Conservation (phyloP, 2,888 invertebrate genomes). For the Phortica magna region DNA sequence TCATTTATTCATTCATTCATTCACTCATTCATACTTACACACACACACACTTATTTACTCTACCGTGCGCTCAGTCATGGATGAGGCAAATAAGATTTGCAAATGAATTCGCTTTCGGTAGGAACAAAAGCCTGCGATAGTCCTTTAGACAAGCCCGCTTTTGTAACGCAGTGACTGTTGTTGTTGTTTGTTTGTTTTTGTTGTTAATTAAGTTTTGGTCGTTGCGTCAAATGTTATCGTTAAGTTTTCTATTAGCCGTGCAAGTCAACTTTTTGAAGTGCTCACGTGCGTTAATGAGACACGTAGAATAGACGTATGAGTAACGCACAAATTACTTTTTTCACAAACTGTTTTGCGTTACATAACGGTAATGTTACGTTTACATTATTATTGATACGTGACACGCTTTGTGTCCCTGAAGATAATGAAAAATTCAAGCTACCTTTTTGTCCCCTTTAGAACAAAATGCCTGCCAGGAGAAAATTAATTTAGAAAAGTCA, state of each 20-base stretch:
- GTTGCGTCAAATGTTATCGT: slow-evolving; percentile 58
- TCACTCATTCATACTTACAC: neutral
- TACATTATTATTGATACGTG: slow-evolving; percentile 24
- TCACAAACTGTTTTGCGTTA: neutral
- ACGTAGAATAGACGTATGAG: slow-evolving; percentile 65
- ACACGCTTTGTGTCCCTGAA: slow-evolving; percentile 7
- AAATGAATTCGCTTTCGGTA: slow-evolving; percentile 58
- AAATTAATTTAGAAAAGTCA: no score
- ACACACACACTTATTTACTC: neutral
- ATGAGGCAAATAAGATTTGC: slow-evolving; percentile 59
- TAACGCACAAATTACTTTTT: slow-evolving; percentile 54
- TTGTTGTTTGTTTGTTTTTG: neutral
- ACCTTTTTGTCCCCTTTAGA: neutral
- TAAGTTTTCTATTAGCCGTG: slow-evolving; percentile 66
- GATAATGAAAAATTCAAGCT: neutral
- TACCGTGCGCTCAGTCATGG: slow-evolving; percentile 35
- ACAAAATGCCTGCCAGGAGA: no score
- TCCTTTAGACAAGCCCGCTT: neutral
- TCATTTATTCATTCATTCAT: neutral
- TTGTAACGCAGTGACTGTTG: neutral
- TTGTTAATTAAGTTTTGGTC: slow-evolving; percentile 67
- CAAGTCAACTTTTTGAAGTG: slow-evolving; percentile 26
- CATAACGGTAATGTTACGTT: neutral
- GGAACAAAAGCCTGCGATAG: slow-evolving; percentile 45
- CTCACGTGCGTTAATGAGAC: slow-evolving; percentile 61